Evolutionary conservation across 2,797 vertebrate species (phyloP).

Genomic region (Acanthiza pusilla): DNA sequence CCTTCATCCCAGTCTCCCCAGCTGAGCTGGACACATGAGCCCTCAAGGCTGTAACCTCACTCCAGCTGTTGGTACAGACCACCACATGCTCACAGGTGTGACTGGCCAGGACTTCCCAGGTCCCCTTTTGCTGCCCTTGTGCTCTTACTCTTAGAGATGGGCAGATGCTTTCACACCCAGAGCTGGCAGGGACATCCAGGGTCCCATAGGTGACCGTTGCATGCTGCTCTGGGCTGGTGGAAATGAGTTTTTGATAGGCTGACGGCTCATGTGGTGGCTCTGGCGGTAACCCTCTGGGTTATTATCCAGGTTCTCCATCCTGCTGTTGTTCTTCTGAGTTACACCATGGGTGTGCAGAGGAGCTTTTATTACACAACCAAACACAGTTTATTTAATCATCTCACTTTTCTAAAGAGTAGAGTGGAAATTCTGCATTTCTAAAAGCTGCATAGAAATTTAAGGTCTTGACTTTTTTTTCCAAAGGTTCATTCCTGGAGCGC

Average conservation of each 20-base stretch:
- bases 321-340: not conserved
- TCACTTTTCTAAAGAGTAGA: not conserved
- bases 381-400: not conserved
- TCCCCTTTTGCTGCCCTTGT: not conserved
- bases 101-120: not conserved
- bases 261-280: not conserved
- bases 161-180: not conserved
- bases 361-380: not conserved
- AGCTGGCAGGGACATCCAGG: not conserved
- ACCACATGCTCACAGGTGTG: fast-evolving
- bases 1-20: not conserved
- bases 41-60: fast-evolving
- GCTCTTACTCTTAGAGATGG: not conserved
- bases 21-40: not conserved
- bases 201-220: not conserved
- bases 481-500: not conserved
- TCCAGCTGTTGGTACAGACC: not conserved
- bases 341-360: not conserved
- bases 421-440: not conserved
- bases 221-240: not conserved
- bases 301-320: not conserved
- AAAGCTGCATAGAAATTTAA: not conserved
- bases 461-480: not conserved
- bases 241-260: not conserved
- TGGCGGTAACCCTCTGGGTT: not conserved